These are phyloP conservation scores for Potorous gilbertii DNA, from an alignment of 2,797 vertebrate genomes.

Conservation along the genomic window DNA sequence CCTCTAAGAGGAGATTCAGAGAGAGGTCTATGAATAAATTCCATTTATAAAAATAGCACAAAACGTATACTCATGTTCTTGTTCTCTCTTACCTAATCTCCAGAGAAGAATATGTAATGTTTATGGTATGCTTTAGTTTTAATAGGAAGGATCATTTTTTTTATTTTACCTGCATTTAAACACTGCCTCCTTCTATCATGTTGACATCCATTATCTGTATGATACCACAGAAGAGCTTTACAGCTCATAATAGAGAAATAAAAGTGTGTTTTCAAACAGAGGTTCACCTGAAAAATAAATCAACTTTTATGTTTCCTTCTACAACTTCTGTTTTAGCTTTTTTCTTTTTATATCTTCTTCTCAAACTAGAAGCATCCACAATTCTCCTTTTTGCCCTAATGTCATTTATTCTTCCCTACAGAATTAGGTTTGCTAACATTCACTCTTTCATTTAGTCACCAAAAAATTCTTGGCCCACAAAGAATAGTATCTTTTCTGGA, in stretches of 20 bases:
- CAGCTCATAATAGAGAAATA: neutral
- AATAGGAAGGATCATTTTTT: neutral
- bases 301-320: neutral
- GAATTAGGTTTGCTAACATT: neutral
- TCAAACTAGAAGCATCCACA: neutral
- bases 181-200: neutral
- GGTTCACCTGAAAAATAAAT: neutral
- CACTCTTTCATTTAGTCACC: neutral
- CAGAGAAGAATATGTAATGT: neutral
- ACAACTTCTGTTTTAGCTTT: neutral
- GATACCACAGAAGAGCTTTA: neutral
- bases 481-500: neutral
- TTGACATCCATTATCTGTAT: neutral
- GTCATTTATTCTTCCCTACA: neutral
- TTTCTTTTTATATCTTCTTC: neutral
- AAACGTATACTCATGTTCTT: neutral
- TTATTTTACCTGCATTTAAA: neutral
- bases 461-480: neutral
- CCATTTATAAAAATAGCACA: neutral
- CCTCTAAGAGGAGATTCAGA: neutral
- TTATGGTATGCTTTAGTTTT: neutral
- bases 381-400: neutral
- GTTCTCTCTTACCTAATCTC: neutral
- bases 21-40: neutral
- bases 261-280: neutral